These are phyloP conservation scores for Tyrannus savana DNA, from an alignment of 2,113 vertebrate species.

Conservation along the genomic window DNA sequence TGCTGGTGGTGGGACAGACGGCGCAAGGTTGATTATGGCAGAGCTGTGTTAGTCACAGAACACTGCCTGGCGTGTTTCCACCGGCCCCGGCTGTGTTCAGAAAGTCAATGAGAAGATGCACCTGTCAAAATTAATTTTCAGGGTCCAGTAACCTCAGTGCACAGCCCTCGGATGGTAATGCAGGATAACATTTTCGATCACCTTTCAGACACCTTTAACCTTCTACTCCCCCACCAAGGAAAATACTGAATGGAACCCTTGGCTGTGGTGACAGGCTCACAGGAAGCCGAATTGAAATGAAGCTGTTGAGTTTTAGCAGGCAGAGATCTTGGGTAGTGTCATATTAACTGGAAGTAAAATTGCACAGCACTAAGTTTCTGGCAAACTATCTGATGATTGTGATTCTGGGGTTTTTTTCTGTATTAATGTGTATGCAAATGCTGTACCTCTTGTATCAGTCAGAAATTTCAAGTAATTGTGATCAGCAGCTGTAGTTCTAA, in stretches of 20 bases:
- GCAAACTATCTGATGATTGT: not conserved
- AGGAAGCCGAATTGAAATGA: not conserved
- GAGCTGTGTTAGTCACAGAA: conserved; percentile 73
- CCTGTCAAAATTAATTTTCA: conserved; percentile 78
- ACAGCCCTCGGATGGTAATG: conserved; percentile 17
- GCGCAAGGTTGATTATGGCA: conserved; percentile 58
- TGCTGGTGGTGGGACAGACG: conserved; percentile 67
- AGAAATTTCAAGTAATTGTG: not conserved
- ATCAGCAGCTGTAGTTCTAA: not conserved
- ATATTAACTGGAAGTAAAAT: not conserved
- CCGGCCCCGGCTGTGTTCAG: conserved; percentile 19
- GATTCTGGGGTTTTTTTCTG: not conserved
- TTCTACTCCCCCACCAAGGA: not conserved
- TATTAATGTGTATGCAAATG: not conserved
- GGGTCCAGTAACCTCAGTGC: conserved; percentile 52
- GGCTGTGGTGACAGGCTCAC: not conserved
- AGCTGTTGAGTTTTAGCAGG: not conserved
- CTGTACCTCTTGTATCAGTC: not conserved
- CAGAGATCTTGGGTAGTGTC: not conserved
- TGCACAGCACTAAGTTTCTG: not conserved
- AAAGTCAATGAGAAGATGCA: conserved; percentile 75
- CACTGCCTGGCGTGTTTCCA: conserved; percentile 61
- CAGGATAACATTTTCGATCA: not conserved
- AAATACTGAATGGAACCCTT: not conserved
- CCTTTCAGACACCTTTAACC: conserved; percentile 23